Evolutionary conservation across 2,113 vertebrate genomes (phyloP), one percentile per base, ranked within the genome.

Genomic region (Leptobrachium ailaonicum): DNA sequence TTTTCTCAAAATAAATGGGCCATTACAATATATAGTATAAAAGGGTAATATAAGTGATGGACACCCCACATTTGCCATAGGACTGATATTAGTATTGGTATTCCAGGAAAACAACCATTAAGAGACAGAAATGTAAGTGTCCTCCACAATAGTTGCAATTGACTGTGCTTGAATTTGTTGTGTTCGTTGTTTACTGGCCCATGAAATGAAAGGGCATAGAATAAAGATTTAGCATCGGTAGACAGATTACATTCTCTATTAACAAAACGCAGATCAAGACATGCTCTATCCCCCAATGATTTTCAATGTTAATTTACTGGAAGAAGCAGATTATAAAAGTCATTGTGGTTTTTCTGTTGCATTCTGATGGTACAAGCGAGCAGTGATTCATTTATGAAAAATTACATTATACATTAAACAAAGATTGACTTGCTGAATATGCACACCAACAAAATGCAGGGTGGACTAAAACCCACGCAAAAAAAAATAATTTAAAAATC

Each of bases 141-240:
- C 67, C 66, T 40, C 76, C 60, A 77, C 67, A 77, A 77, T n/a
- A 70, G 76, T 62, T 41, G 67, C 69, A 79, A 54, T 73, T 73
- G 58, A 42, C 45, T 32, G 10, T 41, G 60, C 43, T 79, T 50
- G 64, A 66, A 72, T 72, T 72, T 43, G 54, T 67, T 70, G 45
- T 79, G 63, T 79, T 79, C 50, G 70, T 40, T 72, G 58, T 10
- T 60, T 62, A 73, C 32, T 72, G 60, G 45, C 12, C 40, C 69
- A 43, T 79, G 77, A 79, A 79, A 79, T 79, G 63, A 79, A 79
- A 79, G 77, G 54, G 76, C 20, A 62, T 8, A 79, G 69, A 79
- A 41, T 79, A 79, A 79, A 72, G 69, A 79, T 72, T 71, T 53
- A 53, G 44, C 54, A 6, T 62, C 62, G 43, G 14, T 66, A 66